Conservation (phyloP, 2,797 vertebrate species). For the Lepus townsendii region DNA sequence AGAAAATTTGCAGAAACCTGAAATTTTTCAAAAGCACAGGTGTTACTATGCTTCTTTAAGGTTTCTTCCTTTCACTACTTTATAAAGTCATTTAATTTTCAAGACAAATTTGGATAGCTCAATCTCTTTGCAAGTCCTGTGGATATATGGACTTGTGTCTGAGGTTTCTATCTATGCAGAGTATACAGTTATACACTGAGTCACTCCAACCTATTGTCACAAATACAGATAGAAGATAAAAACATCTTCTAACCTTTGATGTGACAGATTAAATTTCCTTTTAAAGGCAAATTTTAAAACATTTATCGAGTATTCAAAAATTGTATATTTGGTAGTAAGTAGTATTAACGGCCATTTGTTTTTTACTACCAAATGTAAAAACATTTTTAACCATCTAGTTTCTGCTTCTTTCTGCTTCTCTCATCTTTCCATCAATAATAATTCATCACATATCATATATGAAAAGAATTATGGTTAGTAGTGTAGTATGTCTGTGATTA, state of each 20-base stretch:
- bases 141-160: background rate
- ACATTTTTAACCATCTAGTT: background rate
- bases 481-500: too few relatives aligned
- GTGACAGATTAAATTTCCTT: too few relatives aligned
- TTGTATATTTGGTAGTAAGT: background rate
- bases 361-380: background rate
- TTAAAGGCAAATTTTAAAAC: background rate
- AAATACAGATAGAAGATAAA: background rate
- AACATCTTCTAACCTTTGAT: background rate
- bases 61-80: background rate
- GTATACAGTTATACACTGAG: background rate
- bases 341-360: too few relatives aligned
- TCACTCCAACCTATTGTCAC: background rate
- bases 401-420: background rate
- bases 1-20: background rate
- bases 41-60: background rate
- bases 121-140: background rate
- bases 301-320: background rate
- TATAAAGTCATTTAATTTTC: background rate
- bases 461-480: background rate
- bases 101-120: background rate
- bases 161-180: background rate
- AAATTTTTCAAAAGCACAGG: background rate
- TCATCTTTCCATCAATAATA: background rate
- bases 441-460: background rate